phyloP scores from a whole-genome alignment of 2,113 vertebrate genomes.

The Catharus bicknelli region DNA sequence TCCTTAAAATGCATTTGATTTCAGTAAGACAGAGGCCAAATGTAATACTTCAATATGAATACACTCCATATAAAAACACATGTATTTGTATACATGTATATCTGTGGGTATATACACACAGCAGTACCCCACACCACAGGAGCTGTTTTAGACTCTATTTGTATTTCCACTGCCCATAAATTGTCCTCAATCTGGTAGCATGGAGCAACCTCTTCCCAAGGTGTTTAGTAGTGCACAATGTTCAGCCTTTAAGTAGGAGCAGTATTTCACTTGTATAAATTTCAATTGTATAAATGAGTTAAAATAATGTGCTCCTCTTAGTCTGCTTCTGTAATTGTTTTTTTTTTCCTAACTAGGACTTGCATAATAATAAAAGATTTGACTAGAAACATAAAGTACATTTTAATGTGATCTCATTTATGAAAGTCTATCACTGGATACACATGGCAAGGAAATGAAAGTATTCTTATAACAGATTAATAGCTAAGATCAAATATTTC shows the following conservation, averaged over 20 bases:
- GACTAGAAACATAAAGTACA: slow-evolving; percentile 29
- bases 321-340: slow-evolving; percentile 18
- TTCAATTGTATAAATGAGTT: not conserved
- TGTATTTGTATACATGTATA: no score
- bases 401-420: slow-evolving; percentile 51
- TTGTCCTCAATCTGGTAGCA: not conserved
- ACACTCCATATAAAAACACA: not conserved
- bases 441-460: slow-evolving; percentile 49
- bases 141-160: not conserved
- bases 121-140: not conserved
- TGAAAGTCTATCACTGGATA: slow-evolving; percentile 38
- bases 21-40: not conserved
- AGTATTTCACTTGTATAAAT: slow-evolving; percentile 2
- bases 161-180: not conserved
- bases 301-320: slow-evolving; percentile 22
- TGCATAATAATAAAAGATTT: slow-evolving; percentile 36
- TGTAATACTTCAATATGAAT: not conserved
- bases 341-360: not conserved
- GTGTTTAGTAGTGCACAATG: not conserved
- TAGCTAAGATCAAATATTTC: slow-evolving; percentile 62
- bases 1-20: not conserved
- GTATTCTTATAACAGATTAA: slow-evolving; percentile 46
- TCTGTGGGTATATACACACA: not conserved
- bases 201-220: not conserved
- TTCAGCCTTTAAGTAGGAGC: not conserved